Conservation (phyloP, 2,888 invertebrate genomes). For the Orchestes rusci region DNA sequence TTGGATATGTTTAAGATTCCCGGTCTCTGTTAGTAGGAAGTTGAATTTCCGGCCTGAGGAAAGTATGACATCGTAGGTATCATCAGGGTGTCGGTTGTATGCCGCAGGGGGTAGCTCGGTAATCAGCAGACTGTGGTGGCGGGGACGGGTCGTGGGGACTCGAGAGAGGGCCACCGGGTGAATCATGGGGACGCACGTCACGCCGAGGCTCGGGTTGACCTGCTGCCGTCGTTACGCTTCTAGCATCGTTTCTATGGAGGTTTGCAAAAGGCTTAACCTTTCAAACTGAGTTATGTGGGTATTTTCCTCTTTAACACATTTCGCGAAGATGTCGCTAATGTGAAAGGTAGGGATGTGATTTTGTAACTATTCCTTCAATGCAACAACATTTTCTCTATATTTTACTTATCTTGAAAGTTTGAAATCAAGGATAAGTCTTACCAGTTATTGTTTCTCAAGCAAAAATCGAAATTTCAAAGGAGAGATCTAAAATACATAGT, state of each 20-base stretch:
- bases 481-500: no score
- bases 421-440: no score
- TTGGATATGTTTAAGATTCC: no score
- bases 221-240: constrained; percentile 36
- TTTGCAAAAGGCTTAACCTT: constrained; percentile 8
- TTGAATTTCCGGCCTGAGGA: constrained; percentile 12
- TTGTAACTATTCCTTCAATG: no score
- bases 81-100: constrained; percentile 23
- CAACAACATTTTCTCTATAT: no score
- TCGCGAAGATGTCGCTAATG: no score
- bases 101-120: constrained; percentile 26
- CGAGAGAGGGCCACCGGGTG: constrained; percentile 9
- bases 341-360: no score
- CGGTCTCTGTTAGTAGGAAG: no score
- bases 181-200: constrained; percentile 31
- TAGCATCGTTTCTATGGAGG: constrained; percentile 7
- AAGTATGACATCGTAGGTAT: constrained; percentile 5
- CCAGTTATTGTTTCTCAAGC: no score
- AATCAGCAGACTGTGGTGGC: constrained; percentile 27
- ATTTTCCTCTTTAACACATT: background rate
- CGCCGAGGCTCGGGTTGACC: constrained; percentile 43
- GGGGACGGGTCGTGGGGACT: constrained; percentile 11
- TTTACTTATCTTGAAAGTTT: no score
- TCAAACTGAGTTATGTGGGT: background rate
- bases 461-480: no score